Evolutionary conservation across 2,888 invertebrate species (phyloP), one percentile per base, ranked within the genome.

Genomic region (Nomada lathburiana): DNA sequence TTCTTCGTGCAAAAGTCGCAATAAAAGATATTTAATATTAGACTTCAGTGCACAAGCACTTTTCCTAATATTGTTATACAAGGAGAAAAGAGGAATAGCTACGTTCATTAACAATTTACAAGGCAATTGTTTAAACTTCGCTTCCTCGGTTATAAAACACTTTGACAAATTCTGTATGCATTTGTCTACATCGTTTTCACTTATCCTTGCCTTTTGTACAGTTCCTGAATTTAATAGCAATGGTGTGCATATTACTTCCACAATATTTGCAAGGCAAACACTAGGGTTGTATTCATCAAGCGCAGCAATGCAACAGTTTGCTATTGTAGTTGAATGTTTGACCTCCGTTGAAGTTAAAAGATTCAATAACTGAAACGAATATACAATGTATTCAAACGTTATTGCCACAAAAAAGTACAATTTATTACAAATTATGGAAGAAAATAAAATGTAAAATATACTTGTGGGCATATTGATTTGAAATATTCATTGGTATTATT

Each of bases 251-350:
- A 94, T 89, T 9, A 86, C 82, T 62, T 92, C 85, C 53, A 95
- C 76, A 77, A 95, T 92, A 86, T 94, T 91, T 67, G 93, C 91
- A 26, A 91, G 82, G 82, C 94, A 94, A 71, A 94, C 89, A 20
- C 94, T 88, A 20, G 94, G 92, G 91, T 95, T 95, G 67, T 94
- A 94, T 68, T 95, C 94, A 89, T 94, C 94, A 44, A 97, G 92
- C 76, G 92, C 93, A 82, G 95, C 94, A 3, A 95, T 94, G 91
- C 96, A 96, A 47, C 95, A 94, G 36, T 95, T 94, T 71, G 95
- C 95, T 74, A 96, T 94, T 26, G 94, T 90, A 69, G 94, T 88
- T 73, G 94, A 94, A 87, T 95, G 94, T 16, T 83, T 89, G 53
- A 94, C 92, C 77, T 94, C 94, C 80, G 86, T 87, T 11, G 93